These are phyloP conservation scores for Lamellibrachia columna DNA, from an alignment of 2,888 invertebrate genomes.

Conservation along the genomic window DNA sequence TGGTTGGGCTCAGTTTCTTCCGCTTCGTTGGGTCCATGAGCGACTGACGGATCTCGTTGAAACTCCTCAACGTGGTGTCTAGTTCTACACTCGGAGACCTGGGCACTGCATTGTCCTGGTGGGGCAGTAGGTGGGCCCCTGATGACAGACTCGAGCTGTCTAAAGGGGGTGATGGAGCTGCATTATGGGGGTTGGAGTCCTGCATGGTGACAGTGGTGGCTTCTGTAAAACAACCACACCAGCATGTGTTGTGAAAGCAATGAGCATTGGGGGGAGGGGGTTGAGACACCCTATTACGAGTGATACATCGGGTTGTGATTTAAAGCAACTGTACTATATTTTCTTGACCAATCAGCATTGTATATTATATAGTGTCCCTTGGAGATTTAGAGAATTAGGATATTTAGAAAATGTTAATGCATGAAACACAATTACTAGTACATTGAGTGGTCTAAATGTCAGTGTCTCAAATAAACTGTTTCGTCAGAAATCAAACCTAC, in stretches of 20 bases:
- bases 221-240: background rate
- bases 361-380: background rate
- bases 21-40: constrained; percentile 48
- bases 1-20: constrained; percentile 53
- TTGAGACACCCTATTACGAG: background rate
- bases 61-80: constrained; percentile 52
- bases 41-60: constrained; percentile 53
- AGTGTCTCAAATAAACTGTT: background rate
- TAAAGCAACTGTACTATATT: background rate
- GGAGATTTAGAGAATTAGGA: background rate
- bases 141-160: constrained; percentile 30
- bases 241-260: background rate
- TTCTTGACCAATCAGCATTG: background rate
- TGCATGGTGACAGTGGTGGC: background rate
- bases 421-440: background rate
- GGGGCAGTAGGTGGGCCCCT: constrained; percentile 13
- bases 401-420: background rate
- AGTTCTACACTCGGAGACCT: constrained; percentile 41
- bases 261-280: background rate
- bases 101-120: background rate
- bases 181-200: background rate
- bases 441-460: background rate
- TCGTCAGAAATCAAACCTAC: background rate
- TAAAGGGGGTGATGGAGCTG: background rate
- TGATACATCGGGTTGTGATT: background rate